Base-by-base conservation (phyloP, 2,113 vertebrate genomes). In the Amphiprion ocellaris region DNA sequence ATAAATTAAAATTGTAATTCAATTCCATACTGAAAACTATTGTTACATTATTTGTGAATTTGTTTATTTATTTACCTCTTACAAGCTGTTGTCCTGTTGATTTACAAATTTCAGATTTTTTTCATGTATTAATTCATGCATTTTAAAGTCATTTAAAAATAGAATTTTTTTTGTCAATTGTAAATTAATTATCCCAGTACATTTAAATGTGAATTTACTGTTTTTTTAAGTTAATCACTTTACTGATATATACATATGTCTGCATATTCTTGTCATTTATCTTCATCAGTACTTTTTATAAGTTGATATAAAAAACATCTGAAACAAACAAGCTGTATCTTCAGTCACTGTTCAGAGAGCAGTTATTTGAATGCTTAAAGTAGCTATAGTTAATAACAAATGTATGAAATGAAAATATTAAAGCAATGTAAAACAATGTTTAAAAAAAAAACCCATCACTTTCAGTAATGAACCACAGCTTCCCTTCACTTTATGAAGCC, bases 41-140 rank as follows among this genome's bases (percentile, higher is more conserved):
- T 30, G 30, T 52, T 9, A 50, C 16, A 16, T 15, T 39, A 15
- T 62, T 11, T 52, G 24, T 69, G 5, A 74, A 60, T 60, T 15
- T 41, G 59, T 4, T 4, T 72, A 68, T 81, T 69, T 77, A 77
- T 80, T 81, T 66, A 58, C 39, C 2, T 55, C 41, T 44, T 54
- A n/a, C 9, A 67, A 21, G 47, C 26, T 58, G 15, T 21, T 64
- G 17, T 63, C 33, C 63, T 6, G 46, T 28, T 65, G 24, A n/a
- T 67, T 63, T 21, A 52, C 49, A 30, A 50, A 52, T 44, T 10
- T 53, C 15, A 21, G 49, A 55, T 54, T n/a, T 68, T 49, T 66
- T 47, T 61, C 11, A 16, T 37, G 21, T 62, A 60, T 61, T 33
- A 23, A 30, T 66, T 14, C 1, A 58, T 46, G 2, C 46, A 28